phyloP scores from a whole-genome alignment of 2,113 vertebrate species.

The Xyrauchen texanus region DNA sequence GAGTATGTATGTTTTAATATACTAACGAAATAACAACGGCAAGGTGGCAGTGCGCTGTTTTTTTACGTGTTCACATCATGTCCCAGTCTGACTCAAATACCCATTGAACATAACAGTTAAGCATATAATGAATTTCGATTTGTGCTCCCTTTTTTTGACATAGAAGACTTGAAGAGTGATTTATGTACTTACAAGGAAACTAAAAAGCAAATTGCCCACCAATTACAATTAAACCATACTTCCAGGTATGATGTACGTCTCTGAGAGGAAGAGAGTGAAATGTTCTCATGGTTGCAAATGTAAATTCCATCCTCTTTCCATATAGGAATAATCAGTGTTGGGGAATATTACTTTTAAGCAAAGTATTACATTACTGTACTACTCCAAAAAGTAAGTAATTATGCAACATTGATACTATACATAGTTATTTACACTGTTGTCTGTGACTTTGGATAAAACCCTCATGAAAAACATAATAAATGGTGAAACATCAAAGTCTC shows the following conservation, averaged over 20 bases:
- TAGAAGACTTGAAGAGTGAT: constrained; percentile 49
- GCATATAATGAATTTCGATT: constrained; percentile 45
- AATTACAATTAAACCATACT: constrained; percentile 46
- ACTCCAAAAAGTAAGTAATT: too few relatives aligned
- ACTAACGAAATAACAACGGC: not conserved
- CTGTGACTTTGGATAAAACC: too few relatives aligned
- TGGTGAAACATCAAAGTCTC: too few relatives aligned
- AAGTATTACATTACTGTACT: too few relatives aligned
- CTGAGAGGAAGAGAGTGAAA: constrained; percentile 22
- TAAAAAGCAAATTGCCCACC: constrained; percentile 54
- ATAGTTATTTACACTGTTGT: too few relatives aligned
- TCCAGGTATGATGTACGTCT: constrained; percentile 25
- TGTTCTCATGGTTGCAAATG: constrained; percentile 24
- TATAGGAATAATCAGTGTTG: too few relatives aligned
- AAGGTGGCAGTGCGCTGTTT: not conserved
- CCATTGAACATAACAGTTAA: constrained; percentile 35
- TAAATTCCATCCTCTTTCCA: too few relatives aligned
- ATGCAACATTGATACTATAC: too few relatives aligned
- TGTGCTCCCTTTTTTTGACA: constrained; percentile 41
- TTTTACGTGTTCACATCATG: constrained; percentile 25
- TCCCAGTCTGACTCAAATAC: constrained; percentile 29
- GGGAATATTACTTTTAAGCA: too few relatives aligned
- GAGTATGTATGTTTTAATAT: constrained; percentile 15
- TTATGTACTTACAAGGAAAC: constrained; percentile 50
- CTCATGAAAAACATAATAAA: too few relatives aligned